A percentile compares a stretch with the other conserved stretches of the same genome.
Conservation (phyloP, 2,797 vertebrate genomes). For the Sebastes vulpes region DNA sequence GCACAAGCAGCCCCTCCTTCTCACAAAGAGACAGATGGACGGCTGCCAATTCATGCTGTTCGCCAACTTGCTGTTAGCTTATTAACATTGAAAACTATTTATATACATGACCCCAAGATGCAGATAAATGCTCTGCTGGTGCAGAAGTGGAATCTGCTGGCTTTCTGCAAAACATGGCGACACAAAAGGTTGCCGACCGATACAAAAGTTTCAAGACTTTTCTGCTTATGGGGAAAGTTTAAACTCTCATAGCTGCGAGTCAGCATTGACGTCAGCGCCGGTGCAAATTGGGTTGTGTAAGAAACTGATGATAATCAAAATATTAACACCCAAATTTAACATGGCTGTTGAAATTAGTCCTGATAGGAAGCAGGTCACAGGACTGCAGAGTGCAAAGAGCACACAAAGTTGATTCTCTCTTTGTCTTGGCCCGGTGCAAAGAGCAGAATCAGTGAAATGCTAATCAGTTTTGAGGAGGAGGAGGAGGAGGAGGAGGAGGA, state of each 20-base stretch:
- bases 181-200: neutral
- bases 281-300: slow-evolving; percentile 4
- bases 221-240: slow-evolving; percentile 38
- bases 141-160: neutral
- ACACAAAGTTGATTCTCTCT: slow-evolving; percentile 15
- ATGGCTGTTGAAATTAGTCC: neutral
- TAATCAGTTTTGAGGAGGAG: slow-evolving; percentile 41
- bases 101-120: slow-evolving; percentile 23
- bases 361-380: slow-evolving; percentile 7
- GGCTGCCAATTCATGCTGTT: slow-evolving; percentile 39
- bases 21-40: slow-evolving; percentile 22
- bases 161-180: neutral
- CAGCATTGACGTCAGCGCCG: slow-evolving; percentile 23
- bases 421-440: slow-evolving; percentile 25
- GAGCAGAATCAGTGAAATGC: slow-evolving; percentile 70
- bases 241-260: slow-evolving; percentile 25
- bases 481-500: slow-evolving; percentile 32
- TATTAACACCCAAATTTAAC: slow-evolving; percentile 17
- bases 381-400: slow-evolving; percentile 29
- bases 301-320: slow-evolving; percentile 23
- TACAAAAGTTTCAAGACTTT: slow-evolving; percentile 25
- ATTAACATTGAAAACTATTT: slow-evolving; percentile 42
- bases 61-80: slow-evolving; percentile 43
- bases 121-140: slow-evolving; percentile 1
- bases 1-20: slow-evolving; percentile 14